Conservation (phyloP, 2,797 vertebrate species). For the Buceros bicornis region DNA sequence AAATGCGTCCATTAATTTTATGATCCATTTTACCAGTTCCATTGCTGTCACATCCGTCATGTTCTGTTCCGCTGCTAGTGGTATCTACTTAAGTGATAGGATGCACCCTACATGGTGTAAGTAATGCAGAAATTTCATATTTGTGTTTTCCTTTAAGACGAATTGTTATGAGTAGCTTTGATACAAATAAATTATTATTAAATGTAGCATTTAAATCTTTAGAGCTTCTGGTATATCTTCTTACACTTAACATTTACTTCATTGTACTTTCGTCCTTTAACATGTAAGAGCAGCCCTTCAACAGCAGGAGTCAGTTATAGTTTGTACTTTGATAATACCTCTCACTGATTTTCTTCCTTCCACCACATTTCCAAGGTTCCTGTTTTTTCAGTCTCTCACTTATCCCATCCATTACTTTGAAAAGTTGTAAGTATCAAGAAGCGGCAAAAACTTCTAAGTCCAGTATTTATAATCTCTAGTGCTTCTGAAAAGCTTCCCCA, state of each 20-base stretch:
- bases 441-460: not conserved
- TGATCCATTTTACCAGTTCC: not conserved
- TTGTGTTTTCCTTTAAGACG: not conserved
- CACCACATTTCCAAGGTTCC: not conserved
- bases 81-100: not conserved
- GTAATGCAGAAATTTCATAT: not conserved
- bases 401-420: not conserved
- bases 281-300: not conserved
- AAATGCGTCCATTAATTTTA: not conserved
- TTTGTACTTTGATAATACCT: not conserved
- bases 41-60: not conserved
- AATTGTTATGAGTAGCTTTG: not conserved
- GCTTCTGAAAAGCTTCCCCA: not conserved
- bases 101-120: not conserved
- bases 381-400: not conserved
- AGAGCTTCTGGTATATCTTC: not conserved
- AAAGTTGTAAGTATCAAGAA: not conserved
- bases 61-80: not conserved
- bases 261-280: not conserved
- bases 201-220: not conserved
- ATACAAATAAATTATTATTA: not conserved
- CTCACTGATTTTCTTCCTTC: not conserved
- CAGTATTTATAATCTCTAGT: not conserved
- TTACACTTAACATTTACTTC: not conserved
- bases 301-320: not conserved